phyloP scores from a whole-genome alignment of 2,113 vertebrate species.

The Blennius ocellaris region DNA sequence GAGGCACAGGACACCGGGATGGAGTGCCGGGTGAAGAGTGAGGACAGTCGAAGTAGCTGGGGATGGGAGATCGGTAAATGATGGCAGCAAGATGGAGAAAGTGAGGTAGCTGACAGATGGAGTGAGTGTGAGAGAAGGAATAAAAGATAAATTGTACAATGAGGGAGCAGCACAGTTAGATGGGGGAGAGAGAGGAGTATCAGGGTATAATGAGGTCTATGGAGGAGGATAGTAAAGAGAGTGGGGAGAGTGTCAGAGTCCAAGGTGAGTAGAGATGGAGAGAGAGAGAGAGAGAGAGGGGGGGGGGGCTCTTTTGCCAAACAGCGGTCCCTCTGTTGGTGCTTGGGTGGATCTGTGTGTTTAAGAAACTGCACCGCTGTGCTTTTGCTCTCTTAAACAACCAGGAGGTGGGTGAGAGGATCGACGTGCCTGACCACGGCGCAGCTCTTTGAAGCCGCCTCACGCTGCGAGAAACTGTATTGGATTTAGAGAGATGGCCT shows the following conservation, averaged over 20 bases:
- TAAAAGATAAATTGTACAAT: constrained; percentile 59
- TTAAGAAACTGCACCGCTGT: constrained; percentile 73
- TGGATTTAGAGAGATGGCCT: constrained; percentile 70
- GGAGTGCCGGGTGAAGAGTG: constrained; percentile 58
- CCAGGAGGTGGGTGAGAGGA: constrained; percentile 72
- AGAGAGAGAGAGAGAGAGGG: constrained; percentile 7
- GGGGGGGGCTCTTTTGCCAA: constrained; percentile 53
- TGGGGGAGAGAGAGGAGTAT: constrained; percentile 38
- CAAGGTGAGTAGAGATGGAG: constrained; percentile 59
- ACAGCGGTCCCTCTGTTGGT: constrained; percentile 63
- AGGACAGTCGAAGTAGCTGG: constrained; percentile 60
- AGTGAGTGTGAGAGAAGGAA: constrained; percentile 54
- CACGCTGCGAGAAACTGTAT: constrained; percentile 71
- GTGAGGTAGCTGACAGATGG: constrained; percentile 66
- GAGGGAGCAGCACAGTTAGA: constrained; percentile 44
- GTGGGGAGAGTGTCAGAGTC: constrained; percentile 46
- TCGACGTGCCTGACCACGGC: constrained; percentile 64
- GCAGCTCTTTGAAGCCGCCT: constrained; percentile 75
- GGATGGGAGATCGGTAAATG: constrained; percentile 65
- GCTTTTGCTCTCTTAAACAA: constrained; percentile 80
- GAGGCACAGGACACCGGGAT: constrained; percentile 43
- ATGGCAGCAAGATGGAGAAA: constrained; percentile 55
- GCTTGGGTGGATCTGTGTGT: constrained; percentile 69
- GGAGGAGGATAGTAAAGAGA: constrained; percentile 59
- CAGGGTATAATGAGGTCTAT: constrained; percentile 68